Base-by-base conservation (phyloP, 2,888 invertebrate species). In the Lasioglossum pauxillum region DNA sequence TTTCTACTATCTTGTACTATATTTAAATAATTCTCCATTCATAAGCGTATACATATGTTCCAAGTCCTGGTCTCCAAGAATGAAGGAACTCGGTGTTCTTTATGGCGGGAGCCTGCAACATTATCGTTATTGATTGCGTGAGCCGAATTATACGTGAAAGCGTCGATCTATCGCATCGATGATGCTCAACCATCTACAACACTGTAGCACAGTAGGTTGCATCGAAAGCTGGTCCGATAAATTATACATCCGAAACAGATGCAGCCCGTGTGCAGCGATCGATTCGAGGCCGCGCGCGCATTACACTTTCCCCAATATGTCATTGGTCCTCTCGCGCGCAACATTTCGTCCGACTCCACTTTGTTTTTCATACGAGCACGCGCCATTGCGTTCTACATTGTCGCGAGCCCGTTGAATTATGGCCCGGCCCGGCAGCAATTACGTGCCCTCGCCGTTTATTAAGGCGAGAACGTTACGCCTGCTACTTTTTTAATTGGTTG, bases 271-370 rank as follows among this genome's bases (percentile, higher is more conserved):
- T 53, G 23, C 53, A 10, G 53, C 35, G 74, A 49, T 53, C 74
- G 74, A 53, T 35, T 53, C 69, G 38, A 31, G 38, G 23, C 53
- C 53, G 23, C 12, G 35, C 38, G 69, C 23, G 38, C 49, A 2
- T 4, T 31, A 44, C 10, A 49, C 84, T 82, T 82, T 78, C 84
- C 49, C 49, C 74, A 69, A 84, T 84, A 84, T 78, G 67, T 84
- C 82, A 78, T 35, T 67, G 14, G 27, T 35, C 5, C 16, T 16
- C 27, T 53, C 10, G 23, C 44, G 23, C 23, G 31, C 16, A 35
- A 71, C 46, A 78, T 78, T 75, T 64, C 44, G 19, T 14, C 35
- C 44, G 14, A 35, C 41, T 57, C 57, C 35, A 53, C 35, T 53
- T 46, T 46, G 19, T 67, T 53, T n/a, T 12, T 27, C 57, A 5